These are phyloP conservation scores for Diplodus puntazzo DNA, from an alignment of 2,797 vertebrate genomes.

Conservation along the genomic window DNA sequence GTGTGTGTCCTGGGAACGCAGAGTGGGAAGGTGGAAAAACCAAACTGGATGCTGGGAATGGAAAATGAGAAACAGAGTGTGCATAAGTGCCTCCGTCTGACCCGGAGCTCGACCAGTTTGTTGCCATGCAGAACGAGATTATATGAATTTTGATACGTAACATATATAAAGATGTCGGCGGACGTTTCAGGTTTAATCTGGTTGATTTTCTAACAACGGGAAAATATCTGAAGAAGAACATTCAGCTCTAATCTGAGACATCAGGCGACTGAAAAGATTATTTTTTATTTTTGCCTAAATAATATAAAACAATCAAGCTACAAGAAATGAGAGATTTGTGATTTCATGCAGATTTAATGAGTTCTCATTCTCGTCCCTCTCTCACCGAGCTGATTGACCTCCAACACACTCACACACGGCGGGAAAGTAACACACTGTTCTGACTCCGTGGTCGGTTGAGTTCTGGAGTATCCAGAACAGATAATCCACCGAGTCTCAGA, in stretches of 20 bases:
- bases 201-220: not conserved
- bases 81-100: conserved; percentile 2
- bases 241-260: not conserved
- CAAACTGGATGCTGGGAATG: conserved; percentile 5
- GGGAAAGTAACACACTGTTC: not conserved
- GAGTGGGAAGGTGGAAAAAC: not conserved
- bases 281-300: too few species aligned
- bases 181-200: not conserved
- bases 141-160: too few species aligned
- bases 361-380: not conserved
- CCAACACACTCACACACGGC: not conserved
- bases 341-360: not conserved
- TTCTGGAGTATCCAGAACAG: too few species aligned
- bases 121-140: not conserved
- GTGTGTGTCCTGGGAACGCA: not conserved
- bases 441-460: not conserved
- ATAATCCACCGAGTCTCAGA: too few species aligned
- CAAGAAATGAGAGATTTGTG: not conserved
- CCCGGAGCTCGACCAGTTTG: not conserved
- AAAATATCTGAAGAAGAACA: not conserved
- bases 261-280: not conserved
- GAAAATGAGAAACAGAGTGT: conserved; percentile 15
- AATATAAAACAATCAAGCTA: too few species aligned
- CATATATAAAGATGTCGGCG: not conserved
- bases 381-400: too few species aligned